Evolutionary conservation across 35 echinoderm and acorn worm species (phyloP).

Genomic region (Hemicentrotus pulcherrimus): DNA sequence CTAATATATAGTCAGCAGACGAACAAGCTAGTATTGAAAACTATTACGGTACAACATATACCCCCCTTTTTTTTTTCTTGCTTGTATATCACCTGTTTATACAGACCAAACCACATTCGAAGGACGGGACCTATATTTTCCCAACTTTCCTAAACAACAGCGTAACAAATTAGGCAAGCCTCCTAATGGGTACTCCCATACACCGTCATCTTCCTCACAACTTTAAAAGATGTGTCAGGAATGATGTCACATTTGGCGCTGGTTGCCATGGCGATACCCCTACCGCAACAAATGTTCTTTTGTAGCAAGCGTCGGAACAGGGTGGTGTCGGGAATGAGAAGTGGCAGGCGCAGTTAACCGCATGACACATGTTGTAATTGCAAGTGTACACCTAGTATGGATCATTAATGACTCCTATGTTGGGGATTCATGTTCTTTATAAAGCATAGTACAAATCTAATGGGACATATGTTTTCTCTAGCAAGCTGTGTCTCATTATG

Average conservation of each 20-base stretch:
- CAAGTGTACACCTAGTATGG: background rate
- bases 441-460: background rate
- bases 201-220: background rate
- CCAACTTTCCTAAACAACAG: background rate
- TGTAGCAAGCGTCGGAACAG: background rate
- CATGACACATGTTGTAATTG: slow-evolving; percentile 18
- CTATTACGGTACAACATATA: background rate
- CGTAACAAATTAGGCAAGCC: background rate
- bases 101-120: background rate
- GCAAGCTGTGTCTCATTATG: background rate
- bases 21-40: too few relatives aligned
- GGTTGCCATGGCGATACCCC: background rate
- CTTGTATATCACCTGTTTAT: background rate
- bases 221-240: slow-evolving; percentile 4
- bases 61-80: background rate
- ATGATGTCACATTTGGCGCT: slow-evolving; percentile 1
- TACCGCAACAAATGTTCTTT: slow-evolving; percentile 4
- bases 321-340: background rate
- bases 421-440: background rate
- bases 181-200: background rate
- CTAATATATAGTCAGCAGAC: background rate
- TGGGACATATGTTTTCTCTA: background rate
- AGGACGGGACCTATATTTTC: slow-evolving; percentile 2
- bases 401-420: background rate
- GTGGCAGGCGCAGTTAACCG: background rate